Percentiles rank a stretch among this genome's conserved stretches.
phyloP scores from a whole-genome alignment of 2,888 invertebrate genomes.

The Ischnura elegans region DNA sequence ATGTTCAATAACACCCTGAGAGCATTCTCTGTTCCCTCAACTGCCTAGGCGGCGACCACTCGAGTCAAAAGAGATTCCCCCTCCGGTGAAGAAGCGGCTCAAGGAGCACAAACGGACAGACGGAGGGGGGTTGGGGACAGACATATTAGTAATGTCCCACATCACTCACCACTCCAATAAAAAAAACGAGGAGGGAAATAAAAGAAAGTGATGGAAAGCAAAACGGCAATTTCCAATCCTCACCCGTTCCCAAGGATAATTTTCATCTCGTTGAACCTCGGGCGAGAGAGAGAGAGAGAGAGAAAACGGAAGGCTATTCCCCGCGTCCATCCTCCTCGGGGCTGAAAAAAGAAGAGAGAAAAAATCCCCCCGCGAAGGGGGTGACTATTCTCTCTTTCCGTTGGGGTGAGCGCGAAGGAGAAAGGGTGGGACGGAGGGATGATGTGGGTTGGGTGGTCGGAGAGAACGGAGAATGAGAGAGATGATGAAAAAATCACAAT shows the following conservation, averaged over 20 bases:
- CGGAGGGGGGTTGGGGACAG: too few species aligned
- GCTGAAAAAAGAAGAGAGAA: too few species aligned
- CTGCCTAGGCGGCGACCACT: neutral
- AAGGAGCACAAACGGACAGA: too few species aligned
- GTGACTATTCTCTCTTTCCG: too few species aligned
- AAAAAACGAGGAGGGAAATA: neutral
- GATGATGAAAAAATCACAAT: neutral
- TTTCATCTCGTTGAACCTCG: slow-evolving; percentile 5
- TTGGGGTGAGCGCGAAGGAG: too few species aligned
- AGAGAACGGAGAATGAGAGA: neutral
- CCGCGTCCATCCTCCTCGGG: too few species aligned
- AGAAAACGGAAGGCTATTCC: too few species aligned
- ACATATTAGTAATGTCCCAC: neutral
- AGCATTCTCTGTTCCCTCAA: neutral
- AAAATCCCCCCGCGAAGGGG: too few species aligned
- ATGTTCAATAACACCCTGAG: neutral
- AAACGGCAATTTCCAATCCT: slow-evolving; percentile 23
- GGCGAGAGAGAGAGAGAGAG: neutral
- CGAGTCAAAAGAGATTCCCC: neutral
- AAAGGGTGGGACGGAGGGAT: too few species aligned
- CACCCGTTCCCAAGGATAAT: slow-evolving; percentile 1
- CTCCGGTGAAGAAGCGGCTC: neutral
- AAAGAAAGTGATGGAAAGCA: neutral
- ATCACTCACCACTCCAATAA: neutral
- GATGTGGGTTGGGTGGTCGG: too few species aligned